Base-by-base conservation (phyloP, 2,888 invertebrate genomes). In the Apocheima hispidaria region DNA sequence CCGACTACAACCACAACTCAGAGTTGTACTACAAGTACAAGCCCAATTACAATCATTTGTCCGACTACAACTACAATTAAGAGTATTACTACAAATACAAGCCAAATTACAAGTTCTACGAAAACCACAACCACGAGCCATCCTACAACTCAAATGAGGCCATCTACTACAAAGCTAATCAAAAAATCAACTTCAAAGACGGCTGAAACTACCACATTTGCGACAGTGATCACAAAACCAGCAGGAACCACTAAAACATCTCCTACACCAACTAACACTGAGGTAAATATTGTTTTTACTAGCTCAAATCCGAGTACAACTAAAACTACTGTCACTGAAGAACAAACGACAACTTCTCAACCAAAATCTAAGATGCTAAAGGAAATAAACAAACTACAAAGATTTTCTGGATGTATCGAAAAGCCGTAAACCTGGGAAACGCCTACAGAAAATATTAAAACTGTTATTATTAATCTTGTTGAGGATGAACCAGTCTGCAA, bases 401-500 rank as follows among this genome's bases (percentile, higher is more conserved):
- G 2, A 49, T 50, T 26, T n/a, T 60, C 50, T 33, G 40, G 43
- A 49, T 74, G 71, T 50, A 77, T 75, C 56, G 55, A 75, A 20
- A 70, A 72, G 65, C 74, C 77, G 30, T 56, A 57, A 38, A 73
- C 68, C 54, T 77, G 74, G 75, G 68, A 73, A 43, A 73, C 72
- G 1, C 73, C 54, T 36, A 28, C 48, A n/a, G 30, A 36, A 40
- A 36, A 35, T 33, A 18, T 18, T 5, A 52, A 52, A 44, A 30
- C 53, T 40, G 16, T 46, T 9, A 35, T 41, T 1, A 26, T 53
- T 26, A n/a, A 36, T 12, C 12, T 21, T 23, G 10, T 16, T n/a
- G 35, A 57, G 0, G 35, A 43, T 33, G 16, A 10, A 33, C 20
- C 12, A 20, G 30, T 18, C 5, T 20, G 10, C 20, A 20, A 35